phyloP scores from a whole-genome alignment of 1,140 invertebrate species.

The Teleopsis dalmanni region DNA sequence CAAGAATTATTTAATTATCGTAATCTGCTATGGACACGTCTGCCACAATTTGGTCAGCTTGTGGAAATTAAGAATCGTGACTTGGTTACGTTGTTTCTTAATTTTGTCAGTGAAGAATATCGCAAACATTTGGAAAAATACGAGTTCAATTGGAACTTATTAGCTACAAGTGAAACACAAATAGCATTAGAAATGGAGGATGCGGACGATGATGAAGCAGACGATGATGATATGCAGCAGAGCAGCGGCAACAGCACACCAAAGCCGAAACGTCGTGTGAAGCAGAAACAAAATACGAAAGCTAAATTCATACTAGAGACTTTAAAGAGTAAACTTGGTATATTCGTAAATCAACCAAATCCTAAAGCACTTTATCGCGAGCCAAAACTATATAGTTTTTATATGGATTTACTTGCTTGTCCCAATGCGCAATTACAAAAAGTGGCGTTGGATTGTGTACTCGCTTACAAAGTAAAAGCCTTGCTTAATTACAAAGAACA shows the following conservation, averaged over 20 bases:
- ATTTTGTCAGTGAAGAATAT: slow-evolving; percentile 65
- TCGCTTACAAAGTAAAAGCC: slow-evolving; percentile 74
- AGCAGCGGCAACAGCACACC: not conserved
- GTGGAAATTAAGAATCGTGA: slow-evolving; percentile 73
- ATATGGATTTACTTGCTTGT: slow-evolving; percentile 69
- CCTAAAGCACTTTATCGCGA: slow-evolving; percentile 71
- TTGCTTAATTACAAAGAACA: slow-evolving; percentile 69
- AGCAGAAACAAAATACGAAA: not conserved
- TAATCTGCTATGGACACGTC: slow-evolving; percentile 69
- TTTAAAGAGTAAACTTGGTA: slow-evolving; percentile 47
- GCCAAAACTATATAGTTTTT: slow-evolving; percentile 64
- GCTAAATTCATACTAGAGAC: slow-evolving; percentile 36
- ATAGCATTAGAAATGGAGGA: slow-evolving; percentile 15
- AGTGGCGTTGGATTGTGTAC: slow-evolving; percentile 72
- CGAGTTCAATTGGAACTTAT: slow-evolving; percentile 29
- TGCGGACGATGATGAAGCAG: slow-evolving; percentile 24
- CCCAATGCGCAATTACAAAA: slow-evolving; percentile 74
- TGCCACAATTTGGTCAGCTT: slow-evolving; percentile 62
- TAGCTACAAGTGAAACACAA: slow-evolving; percentile 12
- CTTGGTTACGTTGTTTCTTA: slow-evolving; percentile 66
- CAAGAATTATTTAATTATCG: slow-evolving; percentile 57
- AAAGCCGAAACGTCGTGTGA: slow-evolving; percentile 1
- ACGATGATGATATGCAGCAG: slow-evolving; percentile 26
- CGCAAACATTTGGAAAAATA: slow-evolving; percentile 41
- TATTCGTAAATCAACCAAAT: slow-evolving; percentile 74